Evolutionary conservation across 1,140 invertebrate species (phyloP).

Genomic region (Neuroterus valhalla): DNA sequence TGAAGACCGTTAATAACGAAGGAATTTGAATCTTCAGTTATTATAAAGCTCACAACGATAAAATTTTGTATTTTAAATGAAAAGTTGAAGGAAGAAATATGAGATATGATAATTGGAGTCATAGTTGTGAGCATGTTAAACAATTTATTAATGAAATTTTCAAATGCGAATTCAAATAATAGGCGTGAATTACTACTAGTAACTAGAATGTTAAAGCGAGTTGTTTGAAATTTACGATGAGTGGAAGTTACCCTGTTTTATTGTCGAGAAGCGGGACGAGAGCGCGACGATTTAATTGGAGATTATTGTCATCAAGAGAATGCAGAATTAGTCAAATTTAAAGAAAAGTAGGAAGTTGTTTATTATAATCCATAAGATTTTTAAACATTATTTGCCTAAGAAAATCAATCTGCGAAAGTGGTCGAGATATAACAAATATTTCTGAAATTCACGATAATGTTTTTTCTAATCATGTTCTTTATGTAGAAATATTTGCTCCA

Average conservation of each 20-base stretch:
- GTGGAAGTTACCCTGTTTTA: conserved; percentile 12
- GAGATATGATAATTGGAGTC: not conserved
- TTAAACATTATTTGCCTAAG: too few relatives aligned
- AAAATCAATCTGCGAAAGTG: too few relatives aligned
- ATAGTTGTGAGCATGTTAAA: not conserved
- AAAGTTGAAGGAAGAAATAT: too few relatives aligned
- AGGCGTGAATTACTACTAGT: not conserved
- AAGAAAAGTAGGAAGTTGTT: not conserved
- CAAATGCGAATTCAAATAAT: conserved; percentile 1
- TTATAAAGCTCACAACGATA: not conserved
- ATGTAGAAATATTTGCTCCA: not conserved
- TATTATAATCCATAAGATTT: not conserved
- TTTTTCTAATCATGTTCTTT: too few relatives aligned
- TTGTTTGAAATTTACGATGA: conserved; percentile 15
- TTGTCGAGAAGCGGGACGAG: conserved; percentile 26
- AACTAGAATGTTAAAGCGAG: not conserved
- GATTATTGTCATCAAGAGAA: conserved; percentile 22
- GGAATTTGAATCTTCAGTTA: not conserved
- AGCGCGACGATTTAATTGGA: conserved; percentile 1
- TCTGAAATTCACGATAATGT: too few relatives aligned
- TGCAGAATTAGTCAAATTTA: not conserved
- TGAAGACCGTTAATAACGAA: not conserved
- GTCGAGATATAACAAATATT: too few relatives aligned
- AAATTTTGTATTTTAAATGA: too few relatives aligned
- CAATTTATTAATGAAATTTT: not conserved